These are phyloP conservation scores for Turritopsis rubra DNA, from an alignment of 30 jellyfish, hydroid and myxozoan species.

Conservation along the genomic window DNA sequence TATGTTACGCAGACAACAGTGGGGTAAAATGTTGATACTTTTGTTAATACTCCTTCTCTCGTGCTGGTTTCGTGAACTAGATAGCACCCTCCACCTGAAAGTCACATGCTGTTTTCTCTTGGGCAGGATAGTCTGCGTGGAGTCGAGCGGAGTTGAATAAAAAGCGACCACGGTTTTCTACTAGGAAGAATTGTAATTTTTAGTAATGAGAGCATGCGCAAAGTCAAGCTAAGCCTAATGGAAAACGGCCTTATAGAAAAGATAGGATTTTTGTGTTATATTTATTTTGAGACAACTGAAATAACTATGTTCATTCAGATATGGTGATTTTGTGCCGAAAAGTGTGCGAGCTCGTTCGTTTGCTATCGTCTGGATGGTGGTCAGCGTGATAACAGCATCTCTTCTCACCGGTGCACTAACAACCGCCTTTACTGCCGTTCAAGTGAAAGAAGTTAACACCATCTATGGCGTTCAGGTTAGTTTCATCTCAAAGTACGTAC, in stretches of 20 bases:
- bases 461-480: neutral
- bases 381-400: slow-evolving; percentile 12
- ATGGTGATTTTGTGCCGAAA: slow-evolving; percentile 17
- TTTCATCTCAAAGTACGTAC: too few relatives aligned
- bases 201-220: too few relatives aligned
- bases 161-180: too few relatives aligned
- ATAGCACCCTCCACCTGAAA: too few relatives aligned
- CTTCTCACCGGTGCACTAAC: slow-evolving; percentile 5
- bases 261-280: neutral
- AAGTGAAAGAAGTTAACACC: neutral
- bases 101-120: too few relatives aligned
- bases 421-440: slow-evolving; percentile 10
- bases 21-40: slow-evolving; percentile 33
- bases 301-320: neutral
- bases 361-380: slow-evolving; percentile 10
- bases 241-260: too few relatives aligned
- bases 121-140: too few relatives aligned
- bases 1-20: slow-evolving; percentile 50
- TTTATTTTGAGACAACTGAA: neutral
- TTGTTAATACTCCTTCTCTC: neutral
- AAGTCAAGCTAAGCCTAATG: too few relatives aligned
- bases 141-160: too few relatives aligned
- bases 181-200: too few relatives aligned
- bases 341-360: neutral
- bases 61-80: neutral